These are phyloP conservation scores for Phoenicopterus ruber DNA, from an alignment of 2,113 vertebrate genomes.

Conservation along the genomic window DNA sequence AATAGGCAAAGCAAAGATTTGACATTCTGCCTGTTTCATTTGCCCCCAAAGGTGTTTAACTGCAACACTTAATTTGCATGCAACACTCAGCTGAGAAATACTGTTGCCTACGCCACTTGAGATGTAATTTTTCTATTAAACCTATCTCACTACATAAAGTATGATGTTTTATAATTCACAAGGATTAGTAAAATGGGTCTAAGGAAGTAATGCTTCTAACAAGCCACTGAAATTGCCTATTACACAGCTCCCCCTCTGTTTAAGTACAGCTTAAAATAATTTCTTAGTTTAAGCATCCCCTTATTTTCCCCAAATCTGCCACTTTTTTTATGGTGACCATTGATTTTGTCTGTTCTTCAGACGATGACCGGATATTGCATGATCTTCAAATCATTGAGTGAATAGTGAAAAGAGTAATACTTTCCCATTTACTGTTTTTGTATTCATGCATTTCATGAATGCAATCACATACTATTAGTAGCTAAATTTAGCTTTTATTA, in stretches of 20 bases:
- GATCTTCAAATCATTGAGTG: not conserved
- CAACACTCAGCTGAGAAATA: not conserved
- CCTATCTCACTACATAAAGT: not conserved
- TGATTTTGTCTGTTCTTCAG: not conserved
- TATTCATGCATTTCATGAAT: not conserved
- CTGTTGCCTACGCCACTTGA: not conserved
- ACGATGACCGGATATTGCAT: not conserved
- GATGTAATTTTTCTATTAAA: not conserved
- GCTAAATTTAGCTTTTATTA: slow-evolving; percentile 7
- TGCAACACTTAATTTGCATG: not conserved
- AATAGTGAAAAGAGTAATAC: not conserved
- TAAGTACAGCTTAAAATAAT: not conserved
- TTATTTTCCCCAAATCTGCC: not conserved
- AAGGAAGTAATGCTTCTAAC: not conserved
- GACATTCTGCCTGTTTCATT: not conserved
- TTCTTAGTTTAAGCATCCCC: not conserved
- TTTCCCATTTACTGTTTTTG: not conserved
- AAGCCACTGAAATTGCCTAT: not conserved
- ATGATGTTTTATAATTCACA: not conserved
- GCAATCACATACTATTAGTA: not conserved
- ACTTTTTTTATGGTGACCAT: not conserved
- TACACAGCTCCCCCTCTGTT: not conserved
- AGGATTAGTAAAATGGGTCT: not conserved
- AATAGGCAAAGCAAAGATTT: not conserved
- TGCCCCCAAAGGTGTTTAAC: not conserved